Evolutionary conservation across 1,140 invertebrate species (phyloP).

Genomic region (Prorops nasuta): DNA sequence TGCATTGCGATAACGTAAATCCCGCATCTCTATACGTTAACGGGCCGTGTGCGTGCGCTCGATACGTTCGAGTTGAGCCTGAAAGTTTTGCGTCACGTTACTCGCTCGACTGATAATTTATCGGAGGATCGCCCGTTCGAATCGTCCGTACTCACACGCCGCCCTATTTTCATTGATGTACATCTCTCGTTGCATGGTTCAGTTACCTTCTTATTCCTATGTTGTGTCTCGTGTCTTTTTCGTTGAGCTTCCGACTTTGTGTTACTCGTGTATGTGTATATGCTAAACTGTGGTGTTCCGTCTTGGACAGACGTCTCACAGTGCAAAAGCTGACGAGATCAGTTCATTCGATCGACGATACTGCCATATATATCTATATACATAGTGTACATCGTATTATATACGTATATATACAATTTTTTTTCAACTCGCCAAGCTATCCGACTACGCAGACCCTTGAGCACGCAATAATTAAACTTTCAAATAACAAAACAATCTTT

Average conservation of each 20-base stretch:
- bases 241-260: constrained; percentile 48
- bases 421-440: too few relatives aligned
- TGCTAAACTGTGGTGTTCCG: constrained; percentile 10
- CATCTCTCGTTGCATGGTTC: constrained; percentile 60
- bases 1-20: constrained; percentile 29
- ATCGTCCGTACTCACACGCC: constrained; percentile 15
- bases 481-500: too few relatives aligned
- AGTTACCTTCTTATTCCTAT: constrained; percentile 55
- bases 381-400: too few relatives aligned
- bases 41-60: constrained; percentile 23
- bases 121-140: constrained; percentile 13
- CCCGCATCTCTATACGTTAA: constrained; percentile 25
- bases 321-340: too few relatives aligned
- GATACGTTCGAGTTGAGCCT: not conserved
- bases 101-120: constrained; percentile 1
- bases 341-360: too few relatives aligned
- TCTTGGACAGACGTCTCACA: constrained; percentile 7
- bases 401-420: too few relatives aligned
- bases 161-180: constrained; percentile 22
- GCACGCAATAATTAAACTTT: too few relatives aligned
- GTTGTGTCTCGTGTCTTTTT: constrained; percentile 56
- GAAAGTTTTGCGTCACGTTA: not conserved
- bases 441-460: too few relatives aligned
- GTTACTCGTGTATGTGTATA: constrained; percentile 39
- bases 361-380: too few relatives aligned